Evolutionary conservation across 2,888 invertebrate genomes (phyloP).

Genomic region (Ochlodes sylvanus): DNA sequence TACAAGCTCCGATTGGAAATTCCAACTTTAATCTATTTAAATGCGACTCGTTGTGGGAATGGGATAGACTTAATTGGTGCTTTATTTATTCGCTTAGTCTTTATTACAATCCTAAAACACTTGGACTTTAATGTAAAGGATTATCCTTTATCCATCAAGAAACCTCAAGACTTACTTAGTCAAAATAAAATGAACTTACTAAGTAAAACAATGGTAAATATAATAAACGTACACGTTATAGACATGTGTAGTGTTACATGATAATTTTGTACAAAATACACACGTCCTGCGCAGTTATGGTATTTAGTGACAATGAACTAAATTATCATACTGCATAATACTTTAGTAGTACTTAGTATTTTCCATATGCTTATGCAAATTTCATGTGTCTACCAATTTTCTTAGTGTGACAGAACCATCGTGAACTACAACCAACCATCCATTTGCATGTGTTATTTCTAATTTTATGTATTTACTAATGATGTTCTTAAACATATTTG

Average conservation of each 20-base stretch:
- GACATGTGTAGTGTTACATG: too few relatives aligned
- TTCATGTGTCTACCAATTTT: neutral
- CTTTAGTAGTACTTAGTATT: neutral
- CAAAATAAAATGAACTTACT: too few relatives aligned
- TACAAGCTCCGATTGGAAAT: slow-evolving; percentile 20
- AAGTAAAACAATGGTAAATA: too few relatives aligned
- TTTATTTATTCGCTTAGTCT: neutral
- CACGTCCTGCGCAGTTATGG: neutral
- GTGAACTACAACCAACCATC: neutral
- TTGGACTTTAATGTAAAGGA: too few relatives aligned
- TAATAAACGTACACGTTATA: too few relatives aligned
- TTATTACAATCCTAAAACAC: neutral
- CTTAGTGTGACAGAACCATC: neutral
- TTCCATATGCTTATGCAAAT: neutral
- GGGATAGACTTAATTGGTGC: neutral
- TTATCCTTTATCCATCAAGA: too few relatives aligned
- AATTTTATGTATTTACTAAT: too few relatives aligned
- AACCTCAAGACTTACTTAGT: too few relatives aligned
- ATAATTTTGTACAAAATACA: neutral
- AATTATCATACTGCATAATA: neutral
- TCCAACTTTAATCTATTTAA: slow-evolving; percentile 14
- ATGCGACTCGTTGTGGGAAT: slow-evolving; percentile 16
- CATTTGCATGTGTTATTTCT: neutral
- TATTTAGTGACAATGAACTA: neutral
- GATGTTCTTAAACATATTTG: too few relatives aligned